Base-by-base conservation (phyloP, 92 coral and sea anemone genomes). In the Hydrozoanthus gracilis region DNA sequence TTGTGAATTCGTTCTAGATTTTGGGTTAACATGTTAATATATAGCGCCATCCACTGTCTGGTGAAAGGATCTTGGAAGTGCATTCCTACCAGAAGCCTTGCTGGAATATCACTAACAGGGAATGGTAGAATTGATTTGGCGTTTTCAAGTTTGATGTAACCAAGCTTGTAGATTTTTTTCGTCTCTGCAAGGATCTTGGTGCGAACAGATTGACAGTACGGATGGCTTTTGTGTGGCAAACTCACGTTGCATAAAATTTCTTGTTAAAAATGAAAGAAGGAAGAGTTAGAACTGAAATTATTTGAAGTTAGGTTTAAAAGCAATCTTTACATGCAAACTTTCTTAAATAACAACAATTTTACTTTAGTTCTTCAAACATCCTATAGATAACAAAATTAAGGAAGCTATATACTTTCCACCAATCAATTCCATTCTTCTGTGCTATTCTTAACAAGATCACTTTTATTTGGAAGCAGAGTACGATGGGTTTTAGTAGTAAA, bases 241-340 rank as follows among this genome's bases (percentile, higher is more conserved):
- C 86, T 51, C 61, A 94, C 95, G n/a, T 51, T 70, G 65, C 98
- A 94, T 9, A 93, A 87, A 50, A 84, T 90, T 84, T 88, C 95
- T 94, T 49, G 17, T 49, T 10, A 8, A 2, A 89, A 61, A 52
- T 6, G 7, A 13, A 27, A 44, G 46, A 1, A 70, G 15, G 4
- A 20, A 48, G 50, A 69, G 39, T 27, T 27, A 27, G 39, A 27
- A 27, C 39, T 0, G 39, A 2, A 27, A 27, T 2, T 27, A 27
- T 27, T 27, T 27, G 39, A 27, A 27, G 39, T 27, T 27, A 27
- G 39, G 39, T 27, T 27, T 27, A 27, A 27, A 9, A 20, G 61
- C 61, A 0, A 54, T 54, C 13, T 54, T 13, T 54, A 54, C 39
- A 54, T 13, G 61, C 61, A 13, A 54, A 13, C 61, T 54, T 54